Percentiles rank a stretch among this genome's conserved stretches.
Evolutionary conservation across 1,140 invertebrate genomes (phyloP).

Genomic region (Himalopsyche phryganea): DNA sequence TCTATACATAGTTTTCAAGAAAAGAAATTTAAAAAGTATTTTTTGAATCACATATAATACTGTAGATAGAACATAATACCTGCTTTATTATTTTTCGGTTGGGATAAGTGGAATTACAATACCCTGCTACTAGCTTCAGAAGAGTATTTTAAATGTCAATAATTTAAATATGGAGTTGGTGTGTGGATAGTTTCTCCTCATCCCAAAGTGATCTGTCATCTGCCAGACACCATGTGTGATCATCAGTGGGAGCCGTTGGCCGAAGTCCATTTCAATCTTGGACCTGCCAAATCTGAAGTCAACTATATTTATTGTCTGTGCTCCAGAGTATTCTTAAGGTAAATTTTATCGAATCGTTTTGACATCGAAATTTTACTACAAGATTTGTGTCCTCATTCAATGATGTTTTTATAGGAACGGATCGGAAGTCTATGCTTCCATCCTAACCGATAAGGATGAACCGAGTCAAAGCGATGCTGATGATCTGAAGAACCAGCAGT

Average conservation of each 20-base stretch:
- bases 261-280: slow-evolving; percentile 45
- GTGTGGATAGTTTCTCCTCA: background rate
- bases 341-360: slow-evolving; percentile 1
- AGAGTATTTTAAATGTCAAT: background rate
- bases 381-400: too few relatives aligned
- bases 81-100: too few relatives aligned
- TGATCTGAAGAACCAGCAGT: slow-evolving; percentile 38
- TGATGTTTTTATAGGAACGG: slow-evolving; percentile 40
- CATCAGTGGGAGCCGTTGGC: slow-evolving; percentile 50
- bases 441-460: slow-evolving; percentile 44
- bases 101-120: too few relatives aligned
- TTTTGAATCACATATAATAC: too few relatives aligned
- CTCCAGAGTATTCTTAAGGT: slow-evolving; percentile 48
- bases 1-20: too few relatives aligned
- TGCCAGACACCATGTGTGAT: slow-evolving; percentile 31
- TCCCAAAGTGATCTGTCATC: background rate
- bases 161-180: background rate
- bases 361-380: too few relatives aligned
- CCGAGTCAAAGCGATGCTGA: slow-evolving; percentile 48
- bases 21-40: too few relatives aligned
- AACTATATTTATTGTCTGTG: slow-evolving; percentile 50
- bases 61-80: too few relatives aligned
- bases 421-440: slow-evolving; percentile 38
- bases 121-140: background rate
- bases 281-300: slow-evolving; percentile 36